These are phyloP conservation scores for Rhynchophorus ferrugineus DNA, from an alignment of 1,140 invertebrate species.

Conservation along the genomic window DNA sequence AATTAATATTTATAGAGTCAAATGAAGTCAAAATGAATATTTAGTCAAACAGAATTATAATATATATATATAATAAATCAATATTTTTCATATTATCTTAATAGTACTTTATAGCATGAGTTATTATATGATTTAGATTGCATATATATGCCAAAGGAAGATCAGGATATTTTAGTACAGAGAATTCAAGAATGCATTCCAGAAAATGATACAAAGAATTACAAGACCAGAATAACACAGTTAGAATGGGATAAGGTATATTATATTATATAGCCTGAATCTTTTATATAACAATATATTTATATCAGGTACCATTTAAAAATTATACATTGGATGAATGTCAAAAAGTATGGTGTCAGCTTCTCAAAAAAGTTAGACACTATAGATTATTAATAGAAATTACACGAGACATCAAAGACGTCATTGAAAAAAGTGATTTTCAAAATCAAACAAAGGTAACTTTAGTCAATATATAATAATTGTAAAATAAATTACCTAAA, in stretches of 20 bases:
- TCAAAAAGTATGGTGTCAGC: conserved; percentile 40
- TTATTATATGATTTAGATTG: neutral
- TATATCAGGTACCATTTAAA: conserved; percentile 40
- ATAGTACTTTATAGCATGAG: neutral
- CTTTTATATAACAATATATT: conserved; percentile 4
- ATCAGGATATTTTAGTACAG: conserved; percentile 23
- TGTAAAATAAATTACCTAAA: too few relatives aligned
- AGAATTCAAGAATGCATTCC: conserved; percentile 34
- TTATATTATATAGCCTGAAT: conserved; percentile 7
- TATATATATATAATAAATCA: neutral
- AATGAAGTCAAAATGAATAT: too few relatives aligned
- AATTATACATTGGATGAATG: conserved; percentile 41
- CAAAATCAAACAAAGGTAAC: conserved; percentile 8
- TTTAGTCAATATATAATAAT: too few relatives aligned
- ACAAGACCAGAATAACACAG: conserved; percentile 28
- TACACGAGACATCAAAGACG: conserved; percentile 43
- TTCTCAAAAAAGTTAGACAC: conserved; percentile 40
- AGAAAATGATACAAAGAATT: conserved; percentile 30
- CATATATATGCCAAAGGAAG: conserved; percentile 16
- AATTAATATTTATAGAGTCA: too few relatives aligned
- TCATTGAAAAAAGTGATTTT: conserved; percentile 39
- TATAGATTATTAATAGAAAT: conserved; percentile 45
- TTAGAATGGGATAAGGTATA: conserved; percentile 36
- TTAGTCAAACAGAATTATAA: neutral
- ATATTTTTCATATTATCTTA: neutral